Percentiles rank a stretch among this genome's conserved stretches.
phyloP scores from a whole-genome alignment of 2,797 vertebrate species.

The Limnodromus scolopaceus region DNA sequence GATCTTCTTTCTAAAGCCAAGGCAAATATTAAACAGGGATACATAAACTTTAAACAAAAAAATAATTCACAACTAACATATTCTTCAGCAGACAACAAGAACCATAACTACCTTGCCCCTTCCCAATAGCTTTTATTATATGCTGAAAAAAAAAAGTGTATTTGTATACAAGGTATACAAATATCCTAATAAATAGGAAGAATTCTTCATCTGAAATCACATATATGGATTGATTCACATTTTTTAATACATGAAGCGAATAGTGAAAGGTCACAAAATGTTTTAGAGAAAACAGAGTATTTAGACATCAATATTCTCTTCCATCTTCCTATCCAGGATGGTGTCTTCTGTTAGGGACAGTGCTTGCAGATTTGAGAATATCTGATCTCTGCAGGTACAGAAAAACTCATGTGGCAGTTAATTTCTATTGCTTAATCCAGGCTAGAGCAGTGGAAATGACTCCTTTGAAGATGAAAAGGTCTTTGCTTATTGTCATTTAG shows the following conservation, averaged over 20 bases:
- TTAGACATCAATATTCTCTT: background rate
- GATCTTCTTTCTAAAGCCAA: background rate
- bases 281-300: background rate
- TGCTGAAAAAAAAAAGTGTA: background rate
- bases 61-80: background rate
- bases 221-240: background rate
- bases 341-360: background rate
- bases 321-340: background rate
- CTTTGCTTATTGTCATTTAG: background rate
- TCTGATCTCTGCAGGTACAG: background rate
- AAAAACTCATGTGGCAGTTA: background rate
- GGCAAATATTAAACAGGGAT: background rate
- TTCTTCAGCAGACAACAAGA: background rate
- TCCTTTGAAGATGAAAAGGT: background rate
- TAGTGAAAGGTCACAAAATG: background rate
- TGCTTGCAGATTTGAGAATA: background rate
- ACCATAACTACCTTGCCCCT: background rate
- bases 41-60: background rate
- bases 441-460: background rate
- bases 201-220: background rate
- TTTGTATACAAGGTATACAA: background rate
- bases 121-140: background rate
- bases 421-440: background rate
- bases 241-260: background rate
- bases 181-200: background rate